Percentiles rank a stretch among this genome's conserved stretches.
Evolutionary conservation across 2,888 invertebrate genomes (phyloP).

Genomic region (Tachina lurida): DNA sequence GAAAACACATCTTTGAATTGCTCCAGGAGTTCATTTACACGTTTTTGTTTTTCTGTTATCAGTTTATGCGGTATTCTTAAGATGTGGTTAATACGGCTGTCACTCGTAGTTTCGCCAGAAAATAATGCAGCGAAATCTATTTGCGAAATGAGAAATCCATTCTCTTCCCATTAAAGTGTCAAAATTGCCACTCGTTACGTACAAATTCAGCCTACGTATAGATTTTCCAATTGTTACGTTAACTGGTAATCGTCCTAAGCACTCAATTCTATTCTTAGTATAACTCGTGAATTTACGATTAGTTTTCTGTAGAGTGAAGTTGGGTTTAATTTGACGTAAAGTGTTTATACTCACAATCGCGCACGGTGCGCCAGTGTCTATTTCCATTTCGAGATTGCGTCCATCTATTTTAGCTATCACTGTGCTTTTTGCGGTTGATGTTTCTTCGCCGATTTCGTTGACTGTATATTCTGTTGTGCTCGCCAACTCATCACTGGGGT

Average conservation of each 20-base stretch:
- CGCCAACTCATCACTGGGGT: too few species aligned
- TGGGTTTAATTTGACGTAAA: background rate
- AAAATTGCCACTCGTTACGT: background rate
- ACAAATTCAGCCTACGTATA: background rate
- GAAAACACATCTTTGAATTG: background rate
- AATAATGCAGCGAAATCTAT: conserved; percentile 5
- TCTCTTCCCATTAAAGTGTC: background rate
- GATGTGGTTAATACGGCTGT: conserved; percentile 1
- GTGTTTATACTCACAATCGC: background rate
- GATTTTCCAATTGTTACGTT: background rate
- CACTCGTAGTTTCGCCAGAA: background rate
- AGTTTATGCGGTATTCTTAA: background rate
- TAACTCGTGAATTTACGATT: background rate
- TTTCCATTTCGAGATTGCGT: background rate
- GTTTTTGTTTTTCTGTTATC: background rate
- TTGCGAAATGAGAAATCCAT: background rate
- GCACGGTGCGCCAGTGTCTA: background rate
- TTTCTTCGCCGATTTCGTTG: too few species aligned
- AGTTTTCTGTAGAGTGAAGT: background rate
- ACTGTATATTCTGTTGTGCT: too few species aligned
- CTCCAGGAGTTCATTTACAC: background rate
- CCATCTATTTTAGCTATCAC: too few species aligned
- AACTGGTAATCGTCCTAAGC: too few species aligned
- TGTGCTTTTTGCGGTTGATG: too few species aligned
- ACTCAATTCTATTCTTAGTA: background rate